Percentiles rank a stretch among this genome's conserved stretches.
Conservation (phyloP, 1,140 invertebrate species). For the Coenobita brevimanus region DNA sequence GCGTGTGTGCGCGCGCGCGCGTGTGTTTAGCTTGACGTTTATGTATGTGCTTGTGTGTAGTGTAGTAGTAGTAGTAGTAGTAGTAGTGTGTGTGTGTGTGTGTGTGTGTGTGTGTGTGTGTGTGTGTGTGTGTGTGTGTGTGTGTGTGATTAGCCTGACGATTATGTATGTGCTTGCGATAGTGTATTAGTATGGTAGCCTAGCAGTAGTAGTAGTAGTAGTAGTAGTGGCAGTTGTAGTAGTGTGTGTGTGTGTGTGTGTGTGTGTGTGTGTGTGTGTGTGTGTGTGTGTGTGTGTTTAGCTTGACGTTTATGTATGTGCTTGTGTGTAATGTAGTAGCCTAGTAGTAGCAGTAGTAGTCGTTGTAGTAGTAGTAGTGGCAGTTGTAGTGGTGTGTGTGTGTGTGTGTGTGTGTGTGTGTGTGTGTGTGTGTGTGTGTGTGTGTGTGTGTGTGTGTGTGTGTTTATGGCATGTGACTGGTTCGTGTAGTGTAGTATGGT, state of each 20-base stretch:
- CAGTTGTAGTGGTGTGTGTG: too few relatives aligned
- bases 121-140: slow-evolving; percentile 16
- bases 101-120: neutral
- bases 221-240: too few relatives aligned
- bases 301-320: too few relatives aligned
- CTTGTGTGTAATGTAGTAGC: neutral
- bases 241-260: neutral
- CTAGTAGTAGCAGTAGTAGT: neutral
- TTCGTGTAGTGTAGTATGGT: too few relatives aligned
- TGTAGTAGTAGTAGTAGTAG: neutral
- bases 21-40: neutral
- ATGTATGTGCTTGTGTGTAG: neutral
- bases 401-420: neutral
- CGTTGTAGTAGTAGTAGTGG: too few relatives aligned
- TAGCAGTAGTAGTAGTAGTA: neutral
- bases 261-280: slow-evolving; percentile 12
- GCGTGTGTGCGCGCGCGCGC: neutral
- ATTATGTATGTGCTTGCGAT: too few relatives aligned
- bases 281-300: neutral
- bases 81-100: neutral
- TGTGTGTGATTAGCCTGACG: neutral
- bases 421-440: neutral
- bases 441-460: too few relatives aligned
- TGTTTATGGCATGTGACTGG: too few relatives aligned
- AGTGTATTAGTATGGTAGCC: neutral